Conservation (phyloP, 2,113 vertebrate genomes). For the Crotalus helleri region DNA sequence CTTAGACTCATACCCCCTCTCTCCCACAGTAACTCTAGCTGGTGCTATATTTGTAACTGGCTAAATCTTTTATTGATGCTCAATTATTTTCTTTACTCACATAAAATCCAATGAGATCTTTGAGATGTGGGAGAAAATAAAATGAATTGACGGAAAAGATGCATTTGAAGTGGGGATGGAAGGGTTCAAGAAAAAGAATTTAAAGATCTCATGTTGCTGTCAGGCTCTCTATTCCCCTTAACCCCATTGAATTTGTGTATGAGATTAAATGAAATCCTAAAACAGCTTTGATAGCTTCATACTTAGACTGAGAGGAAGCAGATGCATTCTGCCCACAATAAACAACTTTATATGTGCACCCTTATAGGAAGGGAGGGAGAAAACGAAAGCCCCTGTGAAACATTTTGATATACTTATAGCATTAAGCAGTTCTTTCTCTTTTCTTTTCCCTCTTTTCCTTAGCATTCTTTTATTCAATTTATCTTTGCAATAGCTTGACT, state of each 20-base stretch:
- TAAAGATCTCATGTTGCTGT: conserved; percentile 67
- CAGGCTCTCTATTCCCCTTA: conserved; percentile 36
- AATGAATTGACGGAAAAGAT: conserved; percentile 65
- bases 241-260: conserved; percentile 59
- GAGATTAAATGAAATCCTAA: conserved; percentile 62
- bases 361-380: conserved; percentile 48
- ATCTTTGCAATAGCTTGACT: conserved; percentile 62
- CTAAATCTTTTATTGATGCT: conserved; percentile 65
- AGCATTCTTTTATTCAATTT: conserved; percentile 70
- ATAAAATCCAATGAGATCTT: conserved; percentile 56
- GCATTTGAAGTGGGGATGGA: conserved; percentile 48
- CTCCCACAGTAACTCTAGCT: conserved; percentile 58
- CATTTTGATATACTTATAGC: conserved; percentile 64
- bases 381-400: conserved; percentile 63
- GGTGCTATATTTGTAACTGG: conserved; percentile 48
- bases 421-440: conserved; percentile 59
- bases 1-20: conserved; percentile 54
- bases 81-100: conserved; percentile 69
- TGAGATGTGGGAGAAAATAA: conserved; percentile 62
- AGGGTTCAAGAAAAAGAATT: conserved; percentile 43
- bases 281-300: conserved; percentile 65
- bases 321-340: conserved; percentile 63
- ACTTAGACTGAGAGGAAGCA: conserved; percentile 68
- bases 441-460: conserved; percentile 58
- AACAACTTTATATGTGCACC: conserved; percentile 53